Conservation (phyloP, 2,888 invertebrate genomes). For the Scrobipalpa atriplicella region DNA sequence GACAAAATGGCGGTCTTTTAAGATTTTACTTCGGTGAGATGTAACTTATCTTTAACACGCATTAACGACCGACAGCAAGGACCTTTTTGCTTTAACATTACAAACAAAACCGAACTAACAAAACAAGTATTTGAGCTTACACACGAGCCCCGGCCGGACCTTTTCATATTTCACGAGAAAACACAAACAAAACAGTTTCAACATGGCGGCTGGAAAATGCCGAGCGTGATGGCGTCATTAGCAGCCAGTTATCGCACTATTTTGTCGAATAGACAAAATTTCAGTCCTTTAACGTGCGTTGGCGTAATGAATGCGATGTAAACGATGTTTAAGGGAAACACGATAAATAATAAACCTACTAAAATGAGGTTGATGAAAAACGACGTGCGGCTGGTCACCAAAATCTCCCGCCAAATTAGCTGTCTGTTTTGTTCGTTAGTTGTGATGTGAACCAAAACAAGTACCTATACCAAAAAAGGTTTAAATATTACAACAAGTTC, state of each 20-base stretch:
- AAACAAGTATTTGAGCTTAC: conserved; percentile 43
- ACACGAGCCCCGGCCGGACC: conserved; percentile 52
- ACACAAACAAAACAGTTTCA: conserved; percentile 72
- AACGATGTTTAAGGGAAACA: conserved; percentile 71
- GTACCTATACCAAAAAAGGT: too few species aligned
- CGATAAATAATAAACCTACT: conserved; percentile 73
- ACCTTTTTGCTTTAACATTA: conserved; percentile 29
- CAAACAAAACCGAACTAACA: conserved; percentile 50
- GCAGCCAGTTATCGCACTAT: conserved; percentile 77
- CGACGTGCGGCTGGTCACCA: conserved; percentile 65
- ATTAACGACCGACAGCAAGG: conserved; percentile 34
- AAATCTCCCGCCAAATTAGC: conserved; percentile 71
- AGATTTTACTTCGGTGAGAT: conserved; percentile 12
- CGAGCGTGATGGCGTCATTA: conserved; percentile 69
- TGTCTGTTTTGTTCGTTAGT: conserved; percentile 56
- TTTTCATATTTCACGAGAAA: conserved; percentile 56
- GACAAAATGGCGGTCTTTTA: conserved; percentile 25
- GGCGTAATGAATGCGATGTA: conserved; percentile 73
- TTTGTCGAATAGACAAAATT: conserved; percentile 80
- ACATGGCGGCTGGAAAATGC: conserved; percentile 64
- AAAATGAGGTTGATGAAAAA: conserved; percentile 73
- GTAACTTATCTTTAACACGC: conserved; percentile 35
- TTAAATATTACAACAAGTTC: not conserved
- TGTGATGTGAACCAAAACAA: not conserved
- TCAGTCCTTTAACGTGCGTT: conserved; percentile 75